A percentile compares a stretch with the other conserved stretches of the same genome.
Conservation (phyloP, 2,797 vertebrate genomes). For the Poeciliopsis infans region DNA sequence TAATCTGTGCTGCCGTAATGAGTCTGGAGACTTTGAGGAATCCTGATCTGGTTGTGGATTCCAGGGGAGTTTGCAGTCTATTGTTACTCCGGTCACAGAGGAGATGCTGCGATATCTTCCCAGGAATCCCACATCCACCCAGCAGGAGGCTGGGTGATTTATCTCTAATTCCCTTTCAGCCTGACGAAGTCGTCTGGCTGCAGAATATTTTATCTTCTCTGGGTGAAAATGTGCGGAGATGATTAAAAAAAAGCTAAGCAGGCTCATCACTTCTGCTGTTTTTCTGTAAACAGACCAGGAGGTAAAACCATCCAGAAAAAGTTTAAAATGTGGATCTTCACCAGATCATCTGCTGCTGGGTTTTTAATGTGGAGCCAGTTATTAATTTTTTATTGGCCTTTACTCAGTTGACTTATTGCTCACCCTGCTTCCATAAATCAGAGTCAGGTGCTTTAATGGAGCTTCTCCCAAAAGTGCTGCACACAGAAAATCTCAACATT, state of each 20-base stretch:
- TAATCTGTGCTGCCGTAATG: background rate
- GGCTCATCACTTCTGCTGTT: background rate
- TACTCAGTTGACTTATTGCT: conserved; percentile 37
- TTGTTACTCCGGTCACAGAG: conserved; percentile 17
- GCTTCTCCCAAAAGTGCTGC: conserved; percentile 16
- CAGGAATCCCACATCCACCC: conserved; percentile 6
- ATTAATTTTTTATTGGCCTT: conserved; percentile 47
- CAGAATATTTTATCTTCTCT: background rate
- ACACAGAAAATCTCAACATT: conserved; percentile 1
- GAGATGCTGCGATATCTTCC: background rate
- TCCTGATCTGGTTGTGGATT: background rate
- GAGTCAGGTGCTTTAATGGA: conserved; percentile 32
- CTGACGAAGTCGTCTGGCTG: conserved; percentile 1
- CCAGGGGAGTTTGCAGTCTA: conserved; percentile 2
- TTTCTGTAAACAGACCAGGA: background rate
- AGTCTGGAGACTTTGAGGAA: background rate
- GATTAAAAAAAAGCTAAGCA: background rate
- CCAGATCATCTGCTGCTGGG: conserved; percentile 11
- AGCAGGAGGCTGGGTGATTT: conserved; percentile 6
- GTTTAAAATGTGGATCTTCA: background rate
- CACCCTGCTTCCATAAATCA: conserved; percentile 31
- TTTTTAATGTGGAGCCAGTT: conserved; percentile 38
- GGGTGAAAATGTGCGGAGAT: background rate
- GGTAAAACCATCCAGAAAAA: background rate
- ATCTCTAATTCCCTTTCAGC: background rate